These are phyloP conservation scores for Hylaeus anthracinus DNA, from an alignment of 1,140 invertebrate species.

Conservation along the genomic window DNA sequence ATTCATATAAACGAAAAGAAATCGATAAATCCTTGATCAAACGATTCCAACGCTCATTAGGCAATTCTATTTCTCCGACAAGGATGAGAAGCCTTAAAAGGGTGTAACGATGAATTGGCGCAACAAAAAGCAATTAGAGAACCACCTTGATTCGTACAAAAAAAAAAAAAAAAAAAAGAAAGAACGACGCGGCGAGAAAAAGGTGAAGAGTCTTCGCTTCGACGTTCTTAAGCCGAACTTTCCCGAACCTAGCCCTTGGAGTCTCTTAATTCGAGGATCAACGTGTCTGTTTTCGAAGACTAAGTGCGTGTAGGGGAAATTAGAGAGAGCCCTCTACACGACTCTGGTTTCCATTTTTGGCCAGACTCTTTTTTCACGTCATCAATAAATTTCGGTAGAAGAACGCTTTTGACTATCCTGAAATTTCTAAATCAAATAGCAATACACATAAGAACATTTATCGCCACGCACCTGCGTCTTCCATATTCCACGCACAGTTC, in stretches of 20 bases:
- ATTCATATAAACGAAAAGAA: not conserved
- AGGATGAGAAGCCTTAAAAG: not conserved
- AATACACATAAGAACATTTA: too few species aligned
- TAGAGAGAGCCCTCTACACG: conserved; percentile 28
- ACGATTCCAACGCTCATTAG: not conserved
- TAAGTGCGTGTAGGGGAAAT: conserved; percentile 45
- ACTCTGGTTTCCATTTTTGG: conserved; percentile 9
- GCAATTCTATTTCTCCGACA: not conserved
- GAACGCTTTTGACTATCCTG: too few species aligned
- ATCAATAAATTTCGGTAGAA: too few species aligned
- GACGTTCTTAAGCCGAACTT: conserved; percentile 47
- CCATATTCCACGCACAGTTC: too few species aligned
- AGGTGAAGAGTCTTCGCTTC: conserved; percentile 42
- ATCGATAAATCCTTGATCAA: not conserved
- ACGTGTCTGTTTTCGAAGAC: conserved; percentile 55
- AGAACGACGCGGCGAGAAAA: conserved; percentile 7
- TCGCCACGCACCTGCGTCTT: too few species aligned
- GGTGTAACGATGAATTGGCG: conserved; percentile 38
- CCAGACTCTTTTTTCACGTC: not conserved
- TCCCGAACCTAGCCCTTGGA: conserved; percentile 34
- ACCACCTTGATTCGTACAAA: conserved; percentile 20
- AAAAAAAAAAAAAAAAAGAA: not conserved
- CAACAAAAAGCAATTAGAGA: conserved; percentile 51
- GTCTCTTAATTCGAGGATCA: conserved; percentile 61
- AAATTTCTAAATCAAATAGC: too few species aligned